Percentiles rank a stretch among this genome's conserved stretches.
Evolutionary conservation across 2,113 vertebrate species (phyloP).

Genomic region (Anguilla japonica): DNA sequence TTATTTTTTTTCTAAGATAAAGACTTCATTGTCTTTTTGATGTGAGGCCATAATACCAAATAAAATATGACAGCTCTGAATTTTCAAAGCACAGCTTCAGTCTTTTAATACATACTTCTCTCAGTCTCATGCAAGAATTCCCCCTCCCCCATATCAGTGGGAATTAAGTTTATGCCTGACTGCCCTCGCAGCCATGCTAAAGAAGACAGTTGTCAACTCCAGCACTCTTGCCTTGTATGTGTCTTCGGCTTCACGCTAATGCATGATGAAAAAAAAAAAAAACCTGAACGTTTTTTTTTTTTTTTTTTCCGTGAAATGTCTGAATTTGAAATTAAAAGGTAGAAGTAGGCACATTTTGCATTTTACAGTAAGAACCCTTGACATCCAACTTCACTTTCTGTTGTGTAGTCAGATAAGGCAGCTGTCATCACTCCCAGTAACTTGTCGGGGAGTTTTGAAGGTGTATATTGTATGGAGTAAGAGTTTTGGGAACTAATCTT

Average conservation of each 20-base stretch:
- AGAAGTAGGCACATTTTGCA: background rate
- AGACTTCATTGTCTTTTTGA: constrained; percentile 23
- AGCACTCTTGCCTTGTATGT: background rate
- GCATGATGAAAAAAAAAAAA: background rate
- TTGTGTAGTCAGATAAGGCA: constrained; percentile 19
- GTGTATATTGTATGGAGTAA: background rate
- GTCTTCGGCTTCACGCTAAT: background rate
- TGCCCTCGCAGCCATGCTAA: background rate
- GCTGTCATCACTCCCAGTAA: background rate
- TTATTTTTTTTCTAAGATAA: constrained; percentile 15
- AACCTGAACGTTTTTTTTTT: background rate
- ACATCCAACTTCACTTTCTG: background rate
- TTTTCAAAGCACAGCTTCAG: constrained; percentile 13
- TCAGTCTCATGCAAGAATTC: background rate
- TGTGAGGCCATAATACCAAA: constrained; percentile 5
- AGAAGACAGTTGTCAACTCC: background rate
- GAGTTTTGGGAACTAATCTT: background rate
- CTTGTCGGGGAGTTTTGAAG: background rate
- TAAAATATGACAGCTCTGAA: constrained; percentile 7
- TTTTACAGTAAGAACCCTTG: background rate
- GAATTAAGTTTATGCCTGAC: background rate
- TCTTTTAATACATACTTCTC: constrained; percentile 13
- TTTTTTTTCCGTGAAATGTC: background rate
- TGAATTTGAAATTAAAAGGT: background rate
- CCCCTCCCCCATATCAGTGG: background rate